These are phyloP conservation scores for Philhelius pedissequus DNA, from an alignment of 2,888 invertebrate genomes.

Conservation along the genomic window DNA sequence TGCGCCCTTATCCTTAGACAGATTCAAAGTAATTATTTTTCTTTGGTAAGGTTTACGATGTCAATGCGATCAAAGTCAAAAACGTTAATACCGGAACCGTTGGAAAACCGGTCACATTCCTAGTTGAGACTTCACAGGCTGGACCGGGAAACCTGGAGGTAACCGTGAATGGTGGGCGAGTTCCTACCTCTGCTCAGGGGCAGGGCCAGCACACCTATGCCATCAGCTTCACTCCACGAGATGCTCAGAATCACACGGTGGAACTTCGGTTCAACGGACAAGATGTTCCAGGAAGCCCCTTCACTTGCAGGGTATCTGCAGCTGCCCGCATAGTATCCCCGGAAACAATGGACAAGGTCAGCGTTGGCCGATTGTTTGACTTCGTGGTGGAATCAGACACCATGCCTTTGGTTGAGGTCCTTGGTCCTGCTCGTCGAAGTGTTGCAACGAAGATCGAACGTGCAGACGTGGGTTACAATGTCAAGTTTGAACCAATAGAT, in stretches of 20 bases:
- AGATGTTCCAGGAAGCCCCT: slow-evolving; percentile 89
- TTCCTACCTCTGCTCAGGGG: slow-evolving; percentile 97
- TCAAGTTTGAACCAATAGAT: slow-evolving; percentile 90
- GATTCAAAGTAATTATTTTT: neutral
- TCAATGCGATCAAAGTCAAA: slow-evolving; percentile 95
- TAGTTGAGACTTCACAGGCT: slow-evolving; percentile 98
- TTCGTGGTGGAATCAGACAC: slow-evolving; percentile 93
- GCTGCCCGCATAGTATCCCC: slow-evolving; percentile 91
- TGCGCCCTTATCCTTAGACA: neutral
- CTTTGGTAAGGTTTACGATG: slow-evolving; percentile 88
- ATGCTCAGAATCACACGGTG: slow-evolving; percentile 93
- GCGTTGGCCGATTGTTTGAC: slow-evolving; percentile 90
- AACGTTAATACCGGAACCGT: slow-evolving; percentile 93
- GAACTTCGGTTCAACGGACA: slow-evolving; percentile 97
- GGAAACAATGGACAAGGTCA: slow-evolving; percentile 92
- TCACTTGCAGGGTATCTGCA: slow-evolving; percentile 83
- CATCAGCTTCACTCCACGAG: slow-evolving; percentile 97
- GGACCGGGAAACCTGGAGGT: slow-evolving; percentile 99
- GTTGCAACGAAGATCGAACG: slow-evolving; percentile 83
- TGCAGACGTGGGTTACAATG: slow-evolving; percentile 79
- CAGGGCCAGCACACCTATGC: slow-evolving; percentile 98
- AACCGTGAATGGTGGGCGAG: slow-evolving; percentile 97
- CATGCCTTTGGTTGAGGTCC: slow-evolving; percentile 89
- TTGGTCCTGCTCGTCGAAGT: slow-evolving; percentile 86
- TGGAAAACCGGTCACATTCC: slow-evolving; percentile 93